phyloP scores from a whole-genome alignment of 2,797 vertebrate genomes.

The Macrochelys suwanniensis region DNA sequence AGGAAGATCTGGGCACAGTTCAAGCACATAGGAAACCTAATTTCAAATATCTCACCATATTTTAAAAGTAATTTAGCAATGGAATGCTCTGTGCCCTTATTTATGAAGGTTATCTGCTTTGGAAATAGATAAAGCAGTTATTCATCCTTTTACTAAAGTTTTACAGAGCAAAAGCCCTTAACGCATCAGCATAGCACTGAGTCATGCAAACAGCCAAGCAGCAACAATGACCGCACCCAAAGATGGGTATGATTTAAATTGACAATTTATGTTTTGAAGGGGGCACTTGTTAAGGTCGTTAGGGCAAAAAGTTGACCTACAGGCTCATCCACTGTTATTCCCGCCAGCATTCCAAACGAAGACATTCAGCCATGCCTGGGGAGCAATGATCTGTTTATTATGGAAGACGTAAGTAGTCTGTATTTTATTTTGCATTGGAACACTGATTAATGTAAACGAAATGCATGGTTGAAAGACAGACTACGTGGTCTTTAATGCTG shows the following conservation, averaged over 20 bases:
- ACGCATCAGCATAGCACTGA: not conserved
- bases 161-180: slow-evolving; percentile 37
- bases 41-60: slow-evolving; percentile 65
- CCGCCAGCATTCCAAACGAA: not conserved
- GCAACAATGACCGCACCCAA: not conserved
- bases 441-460: not conserved
- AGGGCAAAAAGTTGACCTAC: not conserved
- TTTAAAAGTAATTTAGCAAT: slow-evolving; percentile 66
- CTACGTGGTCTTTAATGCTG: not conserved
- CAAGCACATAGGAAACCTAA: slow-evolving; percentile 66
- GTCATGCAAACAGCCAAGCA: not conserved
- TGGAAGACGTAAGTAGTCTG: not conserved
- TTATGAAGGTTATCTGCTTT: slow-evolving; percentile 66
- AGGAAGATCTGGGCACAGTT: slow-evolving; percentile 56
- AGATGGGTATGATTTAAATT: slow-evolving; percentile 9
- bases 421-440: not conserved
- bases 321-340: not conserved
- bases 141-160: slow-evolving; percentile 43
- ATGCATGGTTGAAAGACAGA: not conserved
- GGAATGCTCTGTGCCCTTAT: slow-evolving; percentile 49
- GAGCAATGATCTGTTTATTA: not conserved
- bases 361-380: not conserved
- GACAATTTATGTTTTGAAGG: slow-evolving; percentile 38
- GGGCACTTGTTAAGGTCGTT: not conserved
- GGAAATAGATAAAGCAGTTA: slow-evolving; percentile 38